Evolutionary conservation across 2,888 invertebrate genomes (phyloP).

Genomic region (Pseudolycoriella hygida): DNA sequence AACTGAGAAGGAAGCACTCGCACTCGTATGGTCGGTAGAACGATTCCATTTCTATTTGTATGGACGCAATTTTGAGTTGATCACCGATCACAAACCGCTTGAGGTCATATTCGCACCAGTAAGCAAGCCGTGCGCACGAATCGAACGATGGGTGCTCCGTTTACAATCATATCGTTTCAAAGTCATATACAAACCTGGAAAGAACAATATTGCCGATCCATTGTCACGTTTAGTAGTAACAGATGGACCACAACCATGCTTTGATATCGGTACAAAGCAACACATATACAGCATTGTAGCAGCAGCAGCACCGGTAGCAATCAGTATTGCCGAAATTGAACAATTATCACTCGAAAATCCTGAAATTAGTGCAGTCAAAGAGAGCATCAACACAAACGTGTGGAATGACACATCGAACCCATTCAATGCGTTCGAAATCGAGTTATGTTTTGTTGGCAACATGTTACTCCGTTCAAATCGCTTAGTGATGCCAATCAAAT

Average conservation of each 20-base stretch:
- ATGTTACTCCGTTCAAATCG: conserved; percentile 10
- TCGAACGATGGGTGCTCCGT: conserved; percentile 15
- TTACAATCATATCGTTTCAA: conserved; percentile 8
- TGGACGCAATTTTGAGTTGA: conserved; percentile 22
- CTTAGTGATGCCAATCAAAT: conserved; percentile 8
- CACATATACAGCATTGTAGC: conserved; percentile 5
- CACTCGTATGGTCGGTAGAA: conserved; percentile 20
- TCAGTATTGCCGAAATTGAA: conserved; percentile 1
- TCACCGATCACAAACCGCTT: conserved; percentile 17
- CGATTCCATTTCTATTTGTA: conserved; percentile 23
- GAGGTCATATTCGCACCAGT: conserved; percentile 15
- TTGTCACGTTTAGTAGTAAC: conserved; percentile 13
- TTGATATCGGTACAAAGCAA: conserved; percentile 1
- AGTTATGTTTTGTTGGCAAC: conserved; percentile 9
- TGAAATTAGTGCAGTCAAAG: background rate
- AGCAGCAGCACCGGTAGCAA: conserved; percentile 7
- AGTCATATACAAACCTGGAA: conserved; percentile 12
- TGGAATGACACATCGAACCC: background rate
- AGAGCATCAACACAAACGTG: background rate
- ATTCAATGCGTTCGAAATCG: background rate
- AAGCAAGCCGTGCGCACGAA: conserved; percentile 14
- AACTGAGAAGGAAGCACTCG: conserved; percentile 19
- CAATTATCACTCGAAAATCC: background rate
- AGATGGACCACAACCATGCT: background rate
- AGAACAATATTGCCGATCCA: conserved; percentile 17